phyloP scores from a whole-genome alignment of 1,140 invertebrate species.

The Zaprionus taronus region DNA sequence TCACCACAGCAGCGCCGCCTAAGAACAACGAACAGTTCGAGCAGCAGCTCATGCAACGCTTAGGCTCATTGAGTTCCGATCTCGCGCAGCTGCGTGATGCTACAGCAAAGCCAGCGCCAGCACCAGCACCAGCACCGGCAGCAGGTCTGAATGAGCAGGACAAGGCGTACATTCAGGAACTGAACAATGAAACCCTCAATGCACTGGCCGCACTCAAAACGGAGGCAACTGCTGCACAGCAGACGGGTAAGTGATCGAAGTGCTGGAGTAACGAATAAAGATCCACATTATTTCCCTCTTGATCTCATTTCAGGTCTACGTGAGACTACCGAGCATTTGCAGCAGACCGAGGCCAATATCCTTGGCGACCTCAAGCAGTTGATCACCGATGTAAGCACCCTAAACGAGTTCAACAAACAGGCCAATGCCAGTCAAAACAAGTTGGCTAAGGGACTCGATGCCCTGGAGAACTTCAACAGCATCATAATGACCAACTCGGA shows the following conservation, averaged over 20 bases:
- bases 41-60: slow-evolving; percentile 55
- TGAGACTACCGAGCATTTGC: slow-evolving; percentile 84
- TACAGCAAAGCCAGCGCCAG: slow-evolving; percentile 15
- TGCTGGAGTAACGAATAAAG: not conserved
- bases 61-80: slow-evolving; percentile 52
- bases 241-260: slow-evolving; percentile 56
- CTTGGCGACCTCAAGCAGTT: slow-evolving; percentile 82
- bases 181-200: slow-evolving; percentile 76
- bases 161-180: slow-evolving; percentile 70
- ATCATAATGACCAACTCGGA: slow-evolving; percentile 93
- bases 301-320: slow-evolving; percentile 49
- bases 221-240: slow-evolving; percentile 50
- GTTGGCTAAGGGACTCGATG: slow-evolving; percentile 85
- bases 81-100: slow-evolving; percentile 49
- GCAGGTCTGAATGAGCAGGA: slow-evolving; percentile 64
- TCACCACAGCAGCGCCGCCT: slow-evolving; percentile 61
- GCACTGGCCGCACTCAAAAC: slow-evolving; percentile 67
- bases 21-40: slow-evolving; percentile 74
- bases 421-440: slow-evolving; percentile 86
- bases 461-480: slow-evolving; percentile 90
- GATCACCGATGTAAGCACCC: slow-evolving; percentile 75
- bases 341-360: slow-evolving; percentile 68
- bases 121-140: slow-evolving; percentile 24
- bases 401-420: slow-evolving; percentile 85
- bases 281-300: not conserved